A percentile compares a stretch with the other conserved stretches of the same genome.
These are phyloP conservation scores for Drosophila merina DNA, from an alignment of 2,888 invertebrate genomes.

Conservation along the genomic window DNA sequence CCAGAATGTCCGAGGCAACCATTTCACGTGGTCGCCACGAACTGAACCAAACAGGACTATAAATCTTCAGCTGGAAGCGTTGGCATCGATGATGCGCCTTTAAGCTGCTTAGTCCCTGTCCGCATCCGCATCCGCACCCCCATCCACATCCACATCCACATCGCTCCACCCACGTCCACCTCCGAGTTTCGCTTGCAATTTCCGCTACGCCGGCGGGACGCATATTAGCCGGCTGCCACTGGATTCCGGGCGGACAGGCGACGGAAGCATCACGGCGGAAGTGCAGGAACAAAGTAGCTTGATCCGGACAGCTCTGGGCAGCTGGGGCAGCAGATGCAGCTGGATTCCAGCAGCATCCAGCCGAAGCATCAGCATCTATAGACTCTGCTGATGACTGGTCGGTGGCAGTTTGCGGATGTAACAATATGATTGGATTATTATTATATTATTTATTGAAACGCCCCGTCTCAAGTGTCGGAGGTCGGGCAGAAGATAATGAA, in stretches of 20 bases:
- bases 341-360: neutral
- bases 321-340: conserved; percentile 13
- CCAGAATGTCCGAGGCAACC: conserved; percentile 17
- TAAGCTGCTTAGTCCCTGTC: conserved; percentile 70
- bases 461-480: conserved; percentile 51
- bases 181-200: conserved; percentile 65
- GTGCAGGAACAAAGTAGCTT: conserved; percentile 41
- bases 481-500: conserved; percentile 22
- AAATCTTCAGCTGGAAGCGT: conserved; percentile 59
- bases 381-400: conserved; percentile 58
- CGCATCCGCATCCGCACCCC: conserved; percentile 10
- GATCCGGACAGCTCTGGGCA: conserved; percentile 45
- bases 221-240: conserved; percentile 58
- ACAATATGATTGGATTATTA: conserved; percentile 82
- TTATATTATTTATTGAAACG: conserved; percentile 81
- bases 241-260: conserved; percentile 36
- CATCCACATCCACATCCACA: neutral
- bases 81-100: conserved; percentile 70
- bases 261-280: conserved; percentile 52
- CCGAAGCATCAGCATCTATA: conserved; percentile 7
- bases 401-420: conserved; percentile 69
- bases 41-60: conserved; percentile 49
- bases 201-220: conserved; percentile 65
- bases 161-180: conserved; percentile 15
- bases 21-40: conserved; percentile 41